Evolutionary conservation across 2,888 invertebrate genomes (phyloP).

Genomic region (Leptogaster cylindrica): DNA sequence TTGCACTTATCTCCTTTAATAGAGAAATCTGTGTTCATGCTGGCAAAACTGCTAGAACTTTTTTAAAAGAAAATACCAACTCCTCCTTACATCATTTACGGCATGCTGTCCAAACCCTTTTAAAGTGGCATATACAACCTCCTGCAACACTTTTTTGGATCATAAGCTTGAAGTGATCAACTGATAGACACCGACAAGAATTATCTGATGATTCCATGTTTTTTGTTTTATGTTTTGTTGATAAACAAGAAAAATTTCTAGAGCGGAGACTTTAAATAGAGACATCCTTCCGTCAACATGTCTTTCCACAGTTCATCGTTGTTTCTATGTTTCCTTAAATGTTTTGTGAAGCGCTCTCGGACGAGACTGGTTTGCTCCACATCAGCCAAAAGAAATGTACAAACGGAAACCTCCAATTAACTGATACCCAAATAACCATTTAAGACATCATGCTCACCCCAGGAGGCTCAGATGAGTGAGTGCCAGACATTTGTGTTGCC

Average conservation of each 20-base stretch:
- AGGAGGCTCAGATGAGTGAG: background rate
- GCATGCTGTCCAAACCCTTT: slow-evolving; percentile 9
- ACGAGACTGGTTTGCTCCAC: slow-evolving; percentile 28
- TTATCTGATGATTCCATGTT: too few species aligned
- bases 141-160: too few species aligned
- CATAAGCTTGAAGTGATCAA: too few species aligned
- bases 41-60: too few species aligned
- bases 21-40: background rate
- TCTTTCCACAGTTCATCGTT: background rate
- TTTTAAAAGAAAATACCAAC: too few species aligned
- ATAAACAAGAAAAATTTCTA: background rate
- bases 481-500: too few species aligned
- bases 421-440: slow-evolving; percentile 32
- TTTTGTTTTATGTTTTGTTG: background rate
- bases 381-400: background rate
- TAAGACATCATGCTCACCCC: slow-evolving; percentile 19
- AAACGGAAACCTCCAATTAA: slow-evolving; percentile 32
- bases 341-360: background rate
- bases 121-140: slow-evolving; percentile 18
- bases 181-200: too few species aligned
- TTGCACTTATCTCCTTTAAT: slow-evolving; percentile 4
- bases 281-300: slow-evolving; percentile 12
- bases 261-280: slow-evolving; percentile 10
- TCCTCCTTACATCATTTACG: too few species aligned
- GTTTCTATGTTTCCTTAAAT: slow-evolving; percentile 1